Base-by-base conservation (phyloP, 1,140 invertebrate genomes). In the Heliconius congener region DNA sequence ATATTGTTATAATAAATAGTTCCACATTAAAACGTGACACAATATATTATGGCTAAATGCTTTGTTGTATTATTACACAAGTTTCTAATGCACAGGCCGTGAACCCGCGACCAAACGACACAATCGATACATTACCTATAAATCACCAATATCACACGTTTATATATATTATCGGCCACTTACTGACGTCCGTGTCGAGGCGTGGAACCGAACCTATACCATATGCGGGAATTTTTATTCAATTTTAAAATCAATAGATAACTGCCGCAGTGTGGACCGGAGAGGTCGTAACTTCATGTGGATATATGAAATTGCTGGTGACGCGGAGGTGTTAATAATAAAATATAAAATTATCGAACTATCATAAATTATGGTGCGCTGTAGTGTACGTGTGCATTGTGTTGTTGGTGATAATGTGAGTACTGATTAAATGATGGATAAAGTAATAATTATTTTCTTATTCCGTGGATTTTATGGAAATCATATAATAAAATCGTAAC, bases 171-270 rank as follows among this genome's bases (percentile, higher is more conserved):
- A 80, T 76, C 74, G 74, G 19, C 30, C 73, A 34, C 52, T 60
- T 60, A 72, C 52, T 71, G 74, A 74, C 70, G 55, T n/a, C 57
- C 23, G 23, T 9, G 23, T 30, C 55, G 46, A 13, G 3, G 42
- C 42, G 13, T 37, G 42, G 70, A 80, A 66, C 66, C 46, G 70
- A 52, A 71, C 46, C 75, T 52, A 30, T 77, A 55, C 37, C 27
- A 71, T 77, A 81, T 55, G 57, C 66, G 30, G 72, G 73, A 55
- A 52, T 76, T 81, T 74, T 81, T 81, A 81, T 81, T 81, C 71
- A 81, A 81, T 81, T 81, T 81, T 71, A 77, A 81, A 73, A 77
- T 70, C 79, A 77, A 77, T 77, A 77, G 75, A 81, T 81, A 77
- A 39, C 34, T 76, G 52, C 8, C 46, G 46, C 27, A 27, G 39